Evolutionary conservation across 1,140 invertebrate genomes (phyloP).

Genomic region (Maconellicoccus hirsutus): DNA sequence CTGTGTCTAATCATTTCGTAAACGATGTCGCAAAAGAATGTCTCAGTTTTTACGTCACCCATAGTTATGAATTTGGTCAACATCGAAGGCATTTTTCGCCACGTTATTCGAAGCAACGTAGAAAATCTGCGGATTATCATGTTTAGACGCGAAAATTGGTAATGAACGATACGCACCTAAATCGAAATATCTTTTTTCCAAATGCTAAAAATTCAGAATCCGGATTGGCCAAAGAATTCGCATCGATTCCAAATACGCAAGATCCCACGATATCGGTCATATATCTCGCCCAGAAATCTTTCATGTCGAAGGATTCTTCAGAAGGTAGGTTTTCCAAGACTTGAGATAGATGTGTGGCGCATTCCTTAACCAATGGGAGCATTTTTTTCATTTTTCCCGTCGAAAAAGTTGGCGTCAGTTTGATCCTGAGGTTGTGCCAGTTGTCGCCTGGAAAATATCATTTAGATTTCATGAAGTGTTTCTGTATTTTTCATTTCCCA

Average conservation of each 20-base stretch:
- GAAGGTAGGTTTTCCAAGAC: not conserved
- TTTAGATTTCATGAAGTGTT: not conserved
- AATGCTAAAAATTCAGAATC: slow-evolving; percentile 40
- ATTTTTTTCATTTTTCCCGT: slow-evolving; percentile 40
- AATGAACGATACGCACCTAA: not conserved
- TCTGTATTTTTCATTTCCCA: too few species aligned
- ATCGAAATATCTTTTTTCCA: slow-evolving; percentile 29
- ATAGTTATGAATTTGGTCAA: not conserved
- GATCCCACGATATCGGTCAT: slow-evolving; percentile 51
- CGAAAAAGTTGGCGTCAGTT: slow-evolving; percentile 36
- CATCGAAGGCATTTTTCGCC: not conserved
- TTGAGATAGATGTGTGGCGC: not conserved
- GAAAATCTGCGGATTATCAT: not conserved
- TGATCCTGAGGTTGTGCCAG: slow-evolving; percentile 36
- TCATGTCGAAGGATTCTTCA: slow-evolving; percentile 36
- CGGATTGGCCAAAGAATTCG: slow-evolving; percentile 41
- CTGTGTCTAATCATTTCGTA: not conserved
- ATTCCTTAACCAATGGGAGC: slow-evolving; percentile 32
- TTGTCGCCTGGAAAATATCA: slow-evolving; percentile 23
- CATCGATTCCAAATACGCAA: slow-evolving; percentile 49
- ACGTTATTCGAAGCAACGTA: not conserved
- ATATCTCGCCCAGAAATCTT: slow-evolving; percentile 40
- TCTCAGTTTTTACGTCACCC: not conserved
- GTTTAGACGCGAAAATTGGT: not conserved
- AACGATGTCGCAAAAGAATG: not conserved